Base-by-base conservation (phyloP, 30 jellyfish, hydroid and myxozoan species). In the Turritopsis rubra region DNA sequence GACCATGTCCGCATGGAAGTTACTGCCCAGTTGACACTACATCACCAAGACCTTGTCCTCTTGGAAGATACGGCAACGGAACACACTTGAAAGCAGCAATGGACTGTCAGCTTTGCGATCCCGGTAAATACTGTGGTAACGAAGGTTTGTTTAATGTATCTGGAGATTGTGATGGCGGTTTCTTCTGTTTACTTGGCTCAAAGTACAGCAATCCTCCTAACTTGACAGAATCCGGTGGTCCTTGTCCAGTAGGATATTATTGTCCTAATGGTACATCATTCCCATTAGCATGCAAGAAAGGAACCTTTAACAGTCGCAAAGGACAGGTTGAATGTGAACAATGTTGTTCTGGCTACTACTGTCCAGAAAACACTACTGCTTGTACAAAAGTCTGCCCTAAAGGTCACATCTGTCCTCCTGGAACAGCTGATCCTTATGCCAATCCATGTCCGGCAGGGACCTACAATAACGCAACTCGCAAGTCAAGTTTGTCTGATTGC, bases 361-460 rank as follows among this genome's bases (percentile, higher is more conserved):
- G 98, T 80, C 96, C 96, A 16, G 95, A 87, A 81, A 87, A 91
- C 78, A 82, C 98, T 31, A 91, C 96, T 21, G 79, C 90, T 73
- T 93, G 96, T 73, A 54, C 73, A 0, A 24, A 53, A 23, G 91
- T 77, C 54, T 91, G 96, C 79, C 97, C 96, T n/a, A 79, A 75
- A 13, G 97, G 97, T 52, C 90, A 83, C 54, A 83, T 83, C 70
- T 90, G 97, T 52, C 93, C 91, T 17, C 27, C 52, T 16, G 97
- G 96, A 23, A 81, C 92, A 18, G 65, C 85, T 21, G 84, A 91
- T 18, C 90, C 85, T 23, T 66, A 54, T 71, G 84, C 81, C 66
- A 79, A 83, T 52, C 97, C 97, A 8, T 91, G 96, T 52, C 96
- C 97, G 8, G 80, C 88, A 25, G 97, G 97, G 18, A 91, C 97